phyloP scores from a whole-genome alignment of 1,140 invertebrate genomes.

The Atopsyche davidsoni region DNA sequence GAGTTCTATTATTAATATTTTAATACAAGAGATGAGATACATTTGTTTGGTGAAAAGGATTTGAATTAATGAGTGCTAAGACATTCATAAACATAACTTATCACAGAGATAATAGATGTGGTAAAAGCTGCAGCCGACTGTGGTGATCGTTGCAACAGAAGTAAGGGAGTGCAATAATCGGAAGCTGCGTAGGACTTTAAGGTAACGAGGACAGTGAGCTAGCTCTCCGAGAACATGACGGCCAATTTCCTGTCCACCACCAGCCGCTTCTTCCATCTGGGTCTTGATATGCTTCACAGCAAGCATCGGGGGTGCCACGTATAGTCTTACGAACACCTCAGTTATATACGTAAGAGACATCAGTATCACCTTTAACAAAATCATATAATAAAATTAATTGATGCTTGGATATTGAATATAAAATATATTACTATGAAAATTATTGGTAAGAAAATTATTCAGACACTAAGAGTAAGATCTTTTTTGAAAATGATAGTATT shows the following conservation, averaged over 20 bases:
- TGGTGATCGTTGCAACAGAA: constrained; percentile 65
- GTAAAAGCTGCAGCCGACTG: constrained; percentile 59
- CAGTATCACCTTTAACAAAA: constrained; percentile 52
- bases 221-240: constrained; percentile 58
- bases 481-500: background rate
- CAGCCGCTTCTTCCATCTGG: constrained; percentile 61
- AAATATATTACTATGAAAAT: background rate
- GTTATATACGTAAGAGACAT: constrained; percentile 63
- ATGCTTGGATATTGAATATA: constrained; percentile 2
- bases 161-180: constrained; percentile 61
- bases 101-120: constrained; percentile 24
- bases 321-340: constrained; percentile 61
- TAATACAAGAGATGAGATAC: no score
- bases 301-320: constrained; percentile 61
- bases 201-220: constrained; percentile 63
- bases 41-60: background rate
- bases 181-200: constrained; percentile 61
- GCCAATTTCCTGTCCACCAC: constrained; percentile 66
- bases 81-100: constrained; percentile 24
- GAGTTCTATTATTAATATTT: no score
- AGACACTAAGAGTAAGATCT: background rate
- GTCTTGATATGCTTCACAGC: constrained; percentile 61
- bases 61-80: background rate
- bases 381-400: constrained; percentile 10
- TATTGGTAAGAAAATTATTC: background rate